Percentiles rank a stretch among this genome's conserved stretches.
These are phyloP conservation scores for Protula sp. DNA, from an alignment of 2,888 invertebrate genomes.

Conservation along the genomic window DNA sequence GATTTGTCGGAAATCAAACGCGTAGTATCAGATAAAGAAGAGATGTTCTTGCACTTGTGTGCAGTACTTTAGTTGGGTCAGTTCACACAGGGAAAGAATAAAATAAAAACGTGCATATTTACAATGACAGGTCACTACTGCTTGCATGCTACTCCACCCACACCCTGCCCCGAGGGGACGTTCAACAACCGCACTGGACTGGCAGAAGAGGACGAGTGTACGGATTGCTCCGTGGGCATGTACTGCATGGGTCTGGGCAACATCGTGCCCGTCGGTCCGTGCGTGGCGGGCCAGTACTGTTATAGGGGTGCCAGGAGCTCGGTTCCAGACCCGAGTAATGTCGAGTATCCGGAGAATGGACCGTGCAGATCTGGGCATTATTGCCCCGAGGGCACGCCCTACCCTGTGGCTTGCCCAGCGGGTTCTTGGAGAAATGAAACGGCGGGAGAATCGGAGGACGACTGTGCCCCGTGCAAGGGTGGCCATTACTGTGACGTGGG, in stretches of 20 bases:
- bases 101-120: no score
- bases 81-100: no score
- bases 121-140: constrained; percentile 49
- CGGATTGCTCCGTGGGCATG: constrained; percentile 38
- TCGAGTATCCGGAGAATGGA: constrained; percentile 38
- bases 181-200: constrained; percentile 45
- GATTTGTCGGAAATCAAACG: no score
- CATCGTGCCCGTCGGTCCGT: constrained; percentile 35
- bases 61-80: no score
- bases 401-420: constrained; percentile 37
- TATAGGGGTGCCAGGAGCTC: constrained; percentile 38
- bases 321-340: constrained; percentile 30
- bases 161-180: constrained; percentile 47
- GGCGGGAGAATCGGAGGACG: constrained; percentile 33
- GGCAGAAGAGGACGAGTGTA: constrained; percentile 31
- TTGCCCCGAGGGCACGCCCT: constrained; percentile 42
- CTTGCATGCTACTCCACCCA: constrained; percentile 32
- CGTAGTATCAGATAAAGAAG: no score
- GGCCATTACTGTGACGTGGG: constrained; percentile 31
- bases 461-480: constrained; percentile 44
- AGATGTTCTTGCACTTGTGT: no score
- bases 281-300: constrained; percentile 43
- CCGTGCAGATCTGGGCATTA: constrained; percentile 42
- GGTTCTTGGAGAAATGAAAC: constrained; percentile 41
- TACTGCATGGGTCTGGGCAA: constrained; percentile 48